Evolutionary conservation across 2,888 invertebrate genomes (phyloP), one percentile per base, ranked within the genome.

Genomic region (Lordiphosa andalusiaca): DNA sequence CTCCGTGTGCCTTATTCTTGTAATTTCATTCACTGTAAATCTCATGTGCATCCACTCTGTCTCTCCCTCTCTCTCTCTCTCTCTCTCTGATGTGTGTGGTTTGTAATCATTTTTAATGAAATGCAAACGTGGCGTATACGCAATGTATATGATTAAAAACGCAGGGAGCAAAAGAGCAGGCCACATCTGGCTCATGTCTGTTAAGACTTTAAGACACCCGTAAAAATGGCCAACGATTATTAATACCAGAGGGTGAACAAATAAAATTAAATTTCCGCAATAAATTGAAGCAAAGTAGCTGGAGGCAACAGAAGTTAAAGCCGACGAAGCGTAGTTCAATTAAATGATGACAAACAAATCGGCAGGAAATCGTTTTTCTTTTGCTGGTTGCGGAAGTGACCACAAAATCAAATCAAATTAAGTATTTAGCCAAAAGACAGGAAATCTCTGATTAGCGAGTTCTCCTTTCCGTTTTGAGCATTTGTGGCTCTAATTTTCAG

Each of bases 41-140:
- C 44, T 44, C 44, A 35, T 38, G 13, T 13, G 35, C 50, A 52
- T 25, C 30, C 44, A 38, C 10, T 35, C 25, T 25, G 25, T 13
- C 36, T 16, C 40, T 40, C 39, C 7, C 10, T 9, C 16, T 16
- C 40, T 40, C 39, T 10, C 10, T 9, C 16, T 16, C 38, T 40
- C 38, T 10, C 10, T 9, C 21, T 5, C 21, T 3, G 3, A 16
- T 40, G 19, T 57, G 35, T 10, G 57, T 54, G 39, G 46, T 49
- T 47, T 50, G 59, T 62, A 60, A 62, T 53, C 58, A 51, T 56
- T 53, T 57, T 73, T 76, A 81, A 74, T 73, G 70, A 81, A 76
- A 73, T 59, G 63, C 73, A 72, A 76, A 69, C 66, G 60, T 44
- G 23, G 54, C 69, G 65, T 62, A 76, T 75, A 67, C 50, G 67